Evolutionary conservation across 1,140 invertebrate species (phyloP).

Genomic region (Drosophila sproati): DNA sequence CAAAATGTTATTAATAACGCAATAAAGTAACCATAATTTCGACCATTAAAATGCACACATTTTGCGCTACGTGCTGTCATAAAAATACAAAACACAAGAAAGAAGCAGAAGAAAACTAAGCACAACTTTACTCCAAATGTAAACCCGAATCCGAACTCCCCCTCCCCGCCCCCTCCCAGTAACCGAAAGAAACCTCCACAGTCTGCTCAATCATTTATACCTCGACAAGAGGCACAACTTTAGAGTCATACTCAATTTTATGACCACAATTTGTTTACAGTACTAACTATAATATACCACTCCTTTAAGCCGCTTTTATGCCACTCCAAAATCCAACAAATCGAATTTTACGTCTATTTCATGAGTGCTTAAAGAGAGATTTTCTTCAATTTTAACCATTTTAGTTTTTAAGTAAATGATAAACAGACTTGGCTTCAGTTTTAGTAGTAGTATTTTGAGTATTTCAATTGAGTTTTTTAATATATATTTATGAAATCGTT

Average conservation of each 20-base stretch:
- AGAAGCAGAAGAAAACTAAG: not conserved
- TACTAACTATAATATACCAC: constrained; percentile 4
- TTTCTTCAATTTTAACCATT: not conserved
- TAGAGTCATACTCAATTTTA: constrained; percentile 43
- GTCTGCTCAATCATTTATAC: constrained; percentile 1
- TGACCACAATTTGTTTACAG: constrained; percentile 13
- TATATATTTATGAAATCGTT: no score
- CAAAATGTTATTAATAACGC: constrained; percentile 83
- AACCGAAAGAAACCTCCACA: constrained; percentile 2
- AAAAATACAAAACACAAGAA: constrained; percentile 10
- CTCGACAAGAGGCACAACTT: not conserved
- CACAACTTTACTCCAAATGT: constrained; percentile 6
- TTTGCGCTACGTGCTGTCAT: constrained; percentile 62
- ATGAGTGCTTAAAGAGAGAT: not conserved
- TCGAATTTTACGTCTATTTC: not conserved
- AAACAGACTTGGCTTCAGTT: not conserved
- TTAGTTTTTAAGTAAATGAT: not conserved
- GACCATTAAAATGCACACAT: constrained; percentile 80
- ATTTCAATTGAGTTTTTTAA: no score
- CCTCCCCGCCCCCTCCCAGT: no score
- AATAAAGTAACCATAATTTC: constrained; percentile 82
- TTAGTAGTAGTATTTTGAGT: no score
- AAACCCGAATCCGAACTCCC: not conserved
- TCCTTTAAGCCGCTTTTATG: constrained; percentile 2
- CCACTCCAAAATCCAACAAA: not conserved